Conservation (phyloP, 2,888 invertebrate genomes). For the Eurois occulta region DNA sequence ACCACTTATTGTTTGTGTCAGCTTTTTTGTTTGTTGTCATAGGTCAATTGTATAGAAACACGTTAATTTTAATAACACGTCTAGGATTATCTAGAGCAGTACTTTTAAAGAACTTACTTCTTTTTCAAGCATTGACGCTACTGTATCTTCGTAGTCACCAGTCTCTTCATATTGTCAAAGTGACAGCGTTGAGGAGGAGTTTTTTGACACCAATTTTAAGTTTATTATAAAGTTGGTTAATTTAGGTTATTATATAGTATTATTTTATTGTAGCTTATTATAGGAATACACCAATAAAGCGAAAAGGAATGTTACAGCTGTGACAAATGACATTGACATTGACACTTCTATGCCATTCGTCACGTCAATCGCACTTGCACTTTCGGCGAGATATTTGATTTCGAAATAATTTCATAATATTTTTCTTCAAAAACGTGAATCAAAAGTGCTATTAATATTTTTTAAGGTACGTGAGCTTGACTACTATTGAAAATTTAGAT, state of each 20-base stretch:
- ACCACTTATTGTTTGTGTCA: too few species aligned
- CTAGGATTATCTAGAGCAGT: too few species aligned
- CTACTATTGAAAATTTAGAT: neutral
- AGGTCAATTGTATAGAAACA: too few species aligned
- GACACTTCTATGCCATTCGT: neutral
- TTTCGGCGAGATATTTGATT: conserved; percentile 41
- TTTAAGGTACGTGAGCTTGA: conserved; percentile 22
- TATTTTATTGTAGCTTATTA: neutral
- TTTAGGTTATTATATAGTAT: neutral
- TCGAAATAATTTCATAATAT: conserved; percentile 56
- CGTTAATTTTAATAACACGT: too few species aligned
- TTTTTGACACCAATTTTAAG: neutral
- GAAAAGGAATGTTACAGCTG: conserved; percentile 7
- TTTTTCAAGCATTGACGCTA: too few species aligned
- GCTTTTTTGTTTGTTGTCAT: too few species aligned
- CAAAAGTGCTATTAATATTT: conserved; percentile 7
- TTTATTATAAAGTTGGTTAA: neutral
- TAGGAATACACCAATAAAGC: neutral
- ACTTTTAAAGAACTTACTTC: too few species aligned
- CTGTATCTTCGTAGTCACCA: too few species aligned
- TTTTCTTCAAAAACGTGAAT: conserved; percentile 36
- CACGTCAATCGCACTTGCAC: conserved; percentile 35
- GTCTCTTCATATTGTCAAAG: neutral
- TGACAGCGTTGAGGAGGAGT: neutral
- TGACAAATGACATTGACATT: conserved; percentile 35